Conservation (phyloP, 2,113 vertebrate genomes). For the Podocnemis expansa region DNA sequence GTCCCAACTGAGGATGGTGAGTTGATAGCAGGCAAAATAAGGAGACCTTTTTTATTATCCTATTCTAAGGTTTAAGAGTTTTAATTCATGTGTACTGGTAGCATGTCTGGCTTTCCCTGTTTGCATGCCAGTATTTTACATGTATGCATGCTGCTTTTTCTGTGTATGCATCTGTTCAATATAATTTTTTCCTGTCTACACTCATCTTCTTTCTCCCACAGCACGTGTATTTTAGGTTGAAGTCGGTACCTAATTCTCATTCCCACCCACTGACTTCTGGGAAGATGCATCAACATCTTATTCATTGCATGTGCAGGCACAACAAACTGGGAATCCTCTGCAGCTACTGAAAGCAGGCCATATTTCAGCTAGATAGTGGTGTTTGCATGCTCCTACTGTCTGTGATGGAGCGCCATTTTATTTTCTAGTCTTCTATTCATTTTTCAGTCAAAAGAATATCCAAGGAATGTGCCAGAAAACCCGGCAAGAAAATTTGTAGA, state of each 20-base stretch:
- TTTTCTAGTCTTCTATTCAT: conserved; percentile 99
- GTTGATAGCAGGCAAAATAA: conserved; percentile 82
- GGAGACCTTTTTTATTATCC: conserved; percentile 74
- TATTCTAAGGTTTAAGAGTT: conserved; percentile 78
- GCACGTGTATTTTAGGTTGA: conserved; percentile 87
- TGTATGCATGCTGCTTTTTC: conserved; percentile 87
- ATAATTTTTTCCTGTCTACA: conserved; percentile 67
- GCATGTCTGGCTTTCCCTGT: conserved; percentile 87
- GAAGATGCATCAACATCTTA: conserved; percentile 87
- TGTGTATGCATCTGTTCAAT: conserved; percentile 70
- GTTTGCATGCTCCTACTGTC: conserved; percentile 94
- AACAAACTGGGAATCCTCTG: conserved; percentile 80
- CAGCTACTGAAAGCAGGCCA: conserved; percentile 80
- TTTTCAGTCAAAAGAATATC: conserved; percentile 99
- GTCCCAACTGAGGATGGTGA: conserved; percentile 99
- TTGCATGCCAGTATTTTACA: conserved; percentile 84
- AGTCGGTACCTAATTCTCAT: conserved; percentile 78
- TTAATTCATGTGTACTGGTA: conserved; percentile 78
- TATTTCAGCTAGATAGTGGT: conserved; percentile 83
- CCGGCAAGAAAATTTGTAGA: conserved; percentile 99
- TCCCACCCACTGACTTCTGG: conserved; percentile 82
- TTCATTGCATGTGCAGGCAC: conserved; percentile 92
- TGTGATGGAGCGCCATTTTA: conserved; percentile 98
- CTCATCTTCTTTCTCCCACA: conserved; percentile 75
- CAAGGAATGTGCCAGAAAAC: conserved; percentile 99